Percentiles rank a stretch among this genome's conserved stretches.
Evolutionary conservation across 2,888 invertebrate genomes (phyloP).

Genomic region (Ophion costatus): DNA sequence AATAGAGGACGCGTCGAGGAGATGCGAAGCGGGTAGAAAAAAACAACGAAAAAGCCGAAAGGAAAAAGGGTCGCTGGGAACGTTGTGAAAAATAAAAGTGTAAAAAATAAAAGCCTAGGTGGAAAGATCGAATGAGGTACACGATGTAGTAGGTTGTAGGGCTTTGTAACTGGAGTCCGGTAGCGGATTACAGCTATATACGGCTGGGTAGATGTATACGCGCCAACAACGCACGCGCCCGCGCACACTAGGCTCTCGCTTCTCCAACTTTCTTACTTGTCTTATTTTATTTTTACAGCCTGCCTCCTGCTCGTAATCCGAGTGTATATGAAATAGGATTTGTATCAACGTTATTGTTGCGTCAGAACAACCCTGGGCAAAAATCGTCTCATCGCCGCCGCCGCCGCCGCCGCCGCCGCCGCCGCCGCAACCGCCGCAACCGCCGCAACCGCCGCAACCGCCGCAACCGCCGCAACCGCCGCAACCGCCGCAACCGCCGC

Average conservation of each 20-base stretch:
- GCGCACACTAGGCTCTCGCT: neutral
- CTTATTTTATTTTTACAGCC: neutral
- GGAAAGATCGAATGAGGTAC: conserved; percentile 10
- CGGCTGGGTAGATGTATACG: neutral
- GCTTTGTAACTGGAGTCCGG: conserved; percentile 61
- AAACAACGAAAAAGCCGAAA: neutral
- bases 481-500: no score
- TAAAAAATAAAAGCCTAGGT: conserved; percentile 47
- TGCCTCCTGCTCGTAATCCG: neutral
- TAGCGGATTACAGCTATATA: conserved; percentile 55
- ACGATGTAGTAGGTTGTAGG: conserved; percentile 21
- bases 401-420: no score
- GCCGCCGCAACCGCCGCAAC: no score
- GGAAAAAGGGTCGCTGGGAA: conserved; percentile 38
- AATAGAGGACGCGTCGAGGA: neutral
- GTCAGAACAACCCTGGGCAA: no score
- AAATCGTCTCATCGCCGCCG: no score
- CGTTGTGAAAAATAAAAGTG: conserved; percentile 60
- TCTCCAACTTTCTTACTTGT: conserved; percentile 19
- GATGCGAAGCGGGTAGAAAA: neutral
- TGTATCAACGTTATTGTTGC: neutral
- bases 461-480: no score
- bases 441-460: no score
- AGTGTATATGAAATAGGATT: neutral
- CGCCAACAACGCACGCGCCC: no score